Evolutionary conservation across 1,140 invertebrate genomes (phyloP), one percentile per base, ranked within the genome.

Genomic region (Leptopilina boulardi): DNA sequence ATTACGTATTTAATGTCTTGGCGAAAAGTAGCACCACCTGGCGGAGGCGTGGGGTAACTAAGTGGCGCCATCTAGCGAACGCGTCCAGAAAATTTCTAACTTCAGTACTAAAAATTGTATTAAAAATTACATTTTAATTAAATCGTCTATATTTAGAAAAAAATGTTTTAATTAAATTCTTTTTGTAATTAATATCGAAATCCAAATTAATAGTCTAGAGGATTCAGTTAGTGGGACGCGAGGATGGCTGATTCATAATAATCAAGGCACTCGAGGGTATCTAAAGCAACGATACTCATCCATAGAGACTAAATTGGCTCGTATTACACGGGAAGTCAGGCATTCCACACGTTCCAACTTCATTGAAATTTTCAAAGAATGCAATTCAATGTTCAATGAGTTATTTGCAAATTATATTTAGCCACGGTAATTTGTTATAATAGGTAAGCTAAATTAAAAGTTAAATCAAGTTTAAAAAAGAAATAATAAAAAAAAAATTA

Each of bases 261-360:
- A 30, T 13, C 59, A 30, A 66, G 59, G 59, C 21, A 66, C 59
- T n/a, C 11, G 59, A 66, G 59, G 59, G 15, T 66, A 30, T 15
- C 23, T 30, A 23, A 26, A 66, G 26, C 59, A 59, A 59, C 19
- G 59, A 34, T 66, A 66, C 59, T 66, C 59, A 26, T 26, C 59
- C 26, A 38, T 38, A n/a, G 59, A n/a, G 11, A 30, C 26, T 30
- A 30, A 66, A 66, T 30, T 66, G 59, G 59, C 11, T 66, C 21
- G 15, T 30, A 30, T 66, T 30, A 66, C 59, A 66, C 59, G 26
- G 21, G 21, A 59, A 66, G 59, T 23, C 59, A 15, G 26, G 59
- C 59, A 66, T 66, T 66, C 59, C 59, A 2, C 23, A 30, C 59
- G 23, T 66, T 66, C 59, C 59, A 66, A 30, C 59, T 66, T 66